Evolutionary conservation across 2,113 vertebrate species (phyloP).

Genomic region (Ptyas mucosa): DNA sequence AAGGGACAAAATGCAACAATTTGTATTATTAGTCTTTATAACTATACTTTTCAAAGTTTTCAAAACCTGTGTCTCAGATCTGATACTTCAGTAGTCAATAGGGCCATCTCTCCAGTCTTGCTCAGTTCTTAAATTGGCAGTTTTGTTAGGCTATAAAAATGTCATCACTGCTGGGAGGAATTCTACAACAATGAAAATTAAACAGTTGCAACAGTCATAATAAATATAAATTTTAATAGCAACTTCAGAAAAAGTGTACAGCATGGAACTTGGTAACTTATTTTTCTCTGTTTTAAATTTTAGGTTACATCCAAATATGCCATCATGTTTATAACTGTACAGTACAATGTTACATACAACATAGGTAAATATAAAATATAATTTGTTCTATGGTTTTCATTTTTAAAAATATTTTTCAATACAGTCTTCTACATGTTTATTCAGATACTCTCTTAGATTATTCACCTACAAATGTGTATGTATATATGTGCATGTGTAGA

Average conservation of each 20-base stretch:
- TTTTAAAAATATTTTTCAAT: background rate
- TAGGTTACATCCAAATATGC: constrained; percentile 75
- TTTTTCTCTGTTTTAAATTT: constrained; percentile 35
- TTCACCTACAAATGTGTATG: background rate
- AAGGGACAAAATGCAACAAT: background rate
- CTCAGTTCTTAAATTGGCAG: background rate
- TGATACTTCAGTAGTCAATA: background rate
- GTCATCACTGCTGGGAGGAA: background rate
- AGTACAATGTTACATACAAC: constrained; percentile 81
- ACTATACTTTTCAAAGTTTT: background rate
- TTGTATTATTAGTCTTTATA: background rate
- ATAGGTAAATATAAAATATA: constrained; percentile 61
- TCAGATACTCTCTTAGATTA: background rate
- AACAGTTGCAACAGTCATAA: background rate
- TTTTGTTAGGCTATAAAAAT: background rate
- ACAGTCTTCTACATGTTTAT: background rate
- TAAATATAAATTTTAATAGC: background rate
- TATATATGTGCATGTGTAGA: background rate
- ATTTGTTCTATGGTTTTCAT: background rate
- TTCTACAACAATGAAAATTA: background rate
- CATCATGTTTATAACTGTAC: constrained; percentile 81
- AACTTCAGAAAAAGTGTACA: background rate
- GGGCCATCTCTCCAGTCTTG: background rate
- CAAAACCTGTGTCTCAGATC: background rate
- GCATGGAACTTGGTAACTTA: background rate